Percentiles rank a stretch among this genome's conserved stretches.
phyloP scores from a whole-genome alignment of 1,140 invertebrate species.

The Penaeus vannamei region DNA sequence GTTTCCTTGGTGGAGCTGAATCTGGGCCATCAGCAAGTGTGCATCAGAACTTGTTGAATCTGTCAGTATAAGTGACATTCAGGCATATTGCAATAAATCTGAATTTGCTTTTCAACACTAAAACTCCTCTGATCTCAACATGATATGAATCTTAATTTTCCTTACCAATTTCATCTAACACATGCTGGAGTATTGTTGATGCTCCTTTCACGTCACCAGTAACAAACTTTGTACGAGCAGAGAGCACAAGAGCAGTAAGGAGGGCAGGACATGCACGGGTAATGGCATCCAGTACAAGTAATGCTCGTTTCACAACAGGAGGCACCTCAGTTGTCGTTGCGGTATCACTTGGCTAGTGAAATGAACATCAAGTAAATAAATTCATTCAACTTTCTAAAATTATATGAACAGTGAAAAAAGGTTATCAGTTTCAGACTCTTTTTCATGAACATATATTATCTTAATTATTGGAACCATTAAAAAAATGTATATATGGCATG shows the following conservation, averaged over 20 bases:
- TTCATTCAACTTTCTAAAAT: not conserved
- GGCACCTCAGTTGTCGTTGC: slow-evolving; percentile 34
- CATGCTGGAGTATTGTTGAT: slow-evolving; percentile 78
- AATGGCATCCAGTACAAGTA: slow-evolving; percentile 82
- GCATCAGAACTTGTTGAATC: slow-evolving; percentile 86
- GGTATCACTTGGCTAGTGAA: slow-evolving; percentile 30
- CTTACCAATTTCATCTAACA: slow-evolving; percentile 77
- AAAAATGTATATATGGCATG: not conserved
- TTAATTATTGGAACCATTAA: not conserved
- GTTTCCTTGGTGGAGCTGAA: slow-evolving; percentile 81
- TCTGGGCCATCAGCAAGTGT: slow-evolving; percentile 90
- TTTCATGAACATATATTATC: not conserved
- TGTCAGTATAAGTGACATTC: slow-evolving; percentile 68
- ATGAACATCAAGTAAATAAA: not conserved
- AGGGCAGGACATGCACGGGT: slow-evolving; percentile 87
- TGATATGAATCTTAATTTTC: not conserved
- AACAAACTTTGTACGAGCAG: slow-evolving; percentile 86
- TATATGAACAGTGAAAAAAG: not conserved
- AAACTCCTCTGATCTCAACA: not conserved
- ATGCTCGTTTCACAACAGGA: slow-evolving; percentile 74
- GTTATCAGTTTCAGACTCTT: not conserved
- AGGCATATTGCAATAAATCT: not conserved
- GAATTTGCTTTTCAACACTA: not conserved
- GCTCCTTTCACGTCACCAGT: slow-evolving; percentile 82
- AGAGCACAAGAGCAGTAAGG: slow-evolving; percentile 80